A percentile compares a stretch with the other conserved stretches of the same genome.
Evolutionary conservation across 2,888 invertebrate species (phyloP).

Genomic region (Parelbella ahira): DNA sequence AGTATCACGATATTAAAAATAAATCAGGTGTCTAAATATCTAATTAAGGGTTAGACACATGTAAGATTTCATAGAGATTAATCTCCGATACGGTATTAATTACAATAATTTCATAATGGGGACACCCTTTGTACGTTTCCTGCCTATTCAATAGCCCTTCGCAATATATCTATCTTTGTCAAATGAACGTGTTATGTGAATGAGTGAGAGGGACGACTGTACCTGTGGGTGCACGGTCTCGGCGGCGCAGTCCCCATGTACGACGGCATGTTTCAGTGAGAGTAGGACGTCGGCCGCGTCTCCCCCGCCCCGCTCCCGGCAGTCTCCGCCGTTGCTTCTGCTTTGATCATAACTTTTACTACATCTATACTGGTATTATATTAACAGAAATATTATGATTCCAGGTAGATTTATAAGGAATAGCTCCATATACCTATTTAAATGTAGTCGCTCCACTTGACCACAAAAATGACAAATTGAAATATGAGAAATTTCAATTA

Average conservation of each 20-base stretch:
- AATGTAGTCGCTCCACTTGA: no score
- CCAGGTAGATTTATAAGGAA: no score
- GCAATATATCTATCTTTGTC: constrained; percentile 26
- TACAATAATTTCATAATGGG: constrained; percentile 47
- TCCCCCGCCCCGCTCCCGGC: constrained; percentile 78
- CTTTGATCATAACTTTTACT: constrained; percentile 28
- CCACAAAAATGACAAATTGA: no score
- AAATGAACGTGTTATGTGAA: constrained; percentile 1
- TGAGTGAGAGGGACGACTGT: constrained; percentile 44
- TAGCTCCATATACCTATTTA: no score
- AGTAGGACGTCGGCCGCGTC: constrained; percentile 94
- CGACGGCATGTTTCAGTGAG: constrained; percentile 92
- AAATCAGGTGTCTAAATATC: constrained; percentile 5
- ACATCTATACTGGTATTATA: no score
- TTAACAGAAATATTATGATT: no score
- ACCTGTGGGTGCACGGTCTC: constrained; percentile 79
- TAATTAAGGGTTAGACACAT: constrained; percentile 14
- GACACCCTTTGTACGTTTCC: constrained; percentile 32
- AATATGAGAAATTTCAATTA: no score
- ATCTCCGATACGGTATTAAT: constrained; percentile 52
- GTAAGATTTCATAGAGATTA: constrained; percentile 22
- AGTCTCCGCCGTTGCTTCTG: constrained; percentile 74
- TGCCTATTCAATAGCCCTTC: constrained; percentile 32
- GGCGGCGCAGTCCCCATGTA: constrained; percentile 85
- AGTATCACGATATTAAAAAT: no score